These are phyloP conservation scores for Saguinus imperator DNA, from an alignment of 2,113 vertebrate genomes.

Conservation along the genomic window DNA sequence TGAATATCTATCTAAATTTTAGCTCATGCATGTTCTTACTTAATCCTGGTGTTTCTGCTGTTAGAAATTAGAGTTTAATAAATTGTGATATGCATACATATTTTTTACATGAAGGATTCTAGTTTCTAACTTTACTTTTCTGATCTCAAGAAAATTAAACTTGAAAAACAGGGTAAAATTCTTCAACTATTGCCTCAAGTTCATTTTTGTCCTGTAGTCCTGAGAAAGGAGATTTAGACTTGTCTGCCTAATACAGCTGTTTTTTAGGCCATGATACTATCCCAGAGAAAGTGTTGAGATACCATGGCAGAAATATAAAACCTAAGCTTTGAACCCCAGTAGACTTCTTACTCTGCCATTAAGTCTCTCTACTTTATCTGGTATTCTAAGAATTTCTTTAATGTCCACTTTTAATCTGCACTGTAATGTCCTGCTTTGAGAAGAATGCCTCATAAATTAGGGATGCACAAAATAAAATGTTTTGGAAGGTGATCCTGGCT, in stretches of 20 bases:
- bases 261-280: neutral
- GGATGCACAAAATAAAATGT: neutral
- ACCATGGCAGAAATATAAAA: slow-evolving; percentile 41
- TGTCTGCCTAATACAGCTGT: neutral
- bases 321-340: neutral
- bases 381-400: slow-evolving; percentile 2
- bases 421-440: neutral
- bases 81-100: neutral
- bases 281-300: neutral
- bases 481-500: neutral
- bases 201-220: neutral
- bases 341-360: neutral
- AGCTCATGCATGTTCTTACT: slow-evolving; percentile 23
- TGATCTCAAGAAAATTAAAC: slow-evolving; percentile 46
- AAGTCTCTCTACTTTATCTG: neutral
- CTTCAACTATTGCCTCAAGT: slow-evolving; percentile 39
- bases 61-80: slow-evolving; percentile 55
- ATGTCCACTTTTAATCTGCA: neutral
- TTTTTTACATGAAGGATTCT: slow-evolving; percentile 55
- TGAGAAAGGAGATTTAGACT: slow-evolving; percentile 15
- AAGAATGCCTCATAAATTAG: neutral
- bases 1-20: slow-evolving; percentile 41
- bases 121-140: slow-evolving; percentile 46
- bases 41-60: slow-evolving; percentile 23
- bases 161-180: slow-evolving; percentile 57